Base-by-base conservation (phyloP, 2,797 vertebrate genomes). In the Ceryle rudis region DNA sequence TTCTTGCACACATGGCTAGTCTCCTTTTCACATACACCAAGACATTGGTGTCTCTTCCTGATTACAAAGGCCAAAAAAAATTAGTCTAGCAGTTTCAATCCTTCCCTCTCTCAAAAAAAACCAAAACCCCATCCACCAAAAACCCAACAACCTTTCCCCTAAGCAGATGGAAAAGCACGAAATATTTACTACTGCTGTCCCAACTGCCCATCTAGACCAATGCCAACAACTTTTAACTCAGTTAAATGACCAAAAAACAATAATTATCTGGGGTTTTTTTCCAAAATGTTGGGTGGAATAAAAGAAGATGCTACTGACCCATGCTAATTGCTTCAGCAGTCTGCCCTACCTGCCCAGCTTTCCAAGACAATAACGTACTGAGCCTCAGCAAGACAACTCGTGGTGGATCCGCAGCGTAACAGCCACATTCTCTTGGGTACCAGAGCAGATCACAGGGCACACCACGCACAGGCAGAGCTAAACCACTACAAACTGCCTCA, bases 1-100 rank as follows among this genome's bases (percentile, higher is more conserved):
- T 99, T 80, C 99, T 99, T 47, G 99, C 99, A 97, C 99, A 99
- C 99, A 99, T 99, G 46, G 99, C 99, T 75, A 99, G 97, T 95
- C 99, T 99, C 95, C 99, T 99, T 97, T 99, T 99, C 97, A 99
- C 99, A 93, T 99, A 99, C 11, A 99, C 99, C 97, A 99, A 96
- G 4, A 99, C 98, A 97, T 99, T 99, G 91, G 99, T 99, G 96
- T 99, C 99, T 99, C 99, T 99, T 94, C 99, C 99, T 98, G 98
- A 81, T 89, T 46, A 73, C 58, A 86, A 95, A 97, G 79, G 86
- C 21, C 74, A 70, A 83, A 52, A 77, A 77, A 74, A 52, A 85
- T 86, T 4, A 89, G 22, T 54, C 49, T 71, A 21, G 6, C 60
- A 20, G 18, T 49, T 70, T 81, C 42, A 73, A 42, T 28, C 39